Evolutionary conservation across 1,140 invertebrate species (phyloP), one percentile per base, ranked within the genome.

Genomic region (Drosophila seguyi): DNA sequence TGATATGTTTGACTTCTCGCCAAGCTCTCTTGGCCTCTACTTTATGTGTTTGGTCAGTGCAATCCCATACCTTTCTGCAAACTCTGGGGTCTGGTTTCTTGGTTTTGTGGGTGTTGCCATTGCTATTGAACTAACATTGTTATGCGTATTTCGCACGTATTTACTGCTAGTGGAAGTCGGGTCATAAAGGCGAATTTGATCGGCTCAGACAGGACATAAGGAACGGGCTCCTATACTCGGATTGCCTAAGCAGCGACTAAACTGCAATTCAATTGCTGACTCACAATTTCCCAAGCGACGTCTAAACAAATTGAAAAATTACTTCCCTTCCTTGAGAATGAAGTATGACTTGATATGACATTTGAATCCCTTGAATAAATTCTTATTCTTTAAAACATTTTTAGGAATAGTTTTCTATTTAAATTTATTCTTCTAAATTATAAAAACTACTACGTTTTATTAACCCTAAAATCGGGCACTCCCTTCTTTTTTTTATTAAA

Each of bases 121-220:
- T 20, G 31, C 41, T 25, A 38, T 74, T 45, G 29, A 71, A 73
- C 45, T 77, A 34, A 44, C 65, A 48, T 72, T 75, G 75, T 75
- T 77, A 36, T 53, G 22, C 25, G 42, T 68, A 78, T 77, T 88
- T 88, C 16, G 68, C 80, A 84, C 84, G 53, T 84, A 76, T 60
- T 87, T 83, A 74, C 66, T 65, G 60, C 72, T 57, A 45, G 47
- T 62, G 55, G 76, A 62, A 68, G 48, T 47, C 38, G 52, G 56
- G 50, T 83, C 69, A 61, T 77, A 72, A 78, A 84, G 60, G 50
- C 57, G 50, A 84, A 90, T 78, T 87, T 80, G 44, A 88, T 90
- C 29, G 80, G 52, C 20, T 47, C 55, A 53, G 67, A 66, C 68
- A 63, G 56, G 18, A 50, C 52, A 22, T 14, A 53, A 31, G 22